phyloP scores from a whole-genome alignment of 2,888 invertebrate species.

The Tetrapedia diversipes region DNA sequence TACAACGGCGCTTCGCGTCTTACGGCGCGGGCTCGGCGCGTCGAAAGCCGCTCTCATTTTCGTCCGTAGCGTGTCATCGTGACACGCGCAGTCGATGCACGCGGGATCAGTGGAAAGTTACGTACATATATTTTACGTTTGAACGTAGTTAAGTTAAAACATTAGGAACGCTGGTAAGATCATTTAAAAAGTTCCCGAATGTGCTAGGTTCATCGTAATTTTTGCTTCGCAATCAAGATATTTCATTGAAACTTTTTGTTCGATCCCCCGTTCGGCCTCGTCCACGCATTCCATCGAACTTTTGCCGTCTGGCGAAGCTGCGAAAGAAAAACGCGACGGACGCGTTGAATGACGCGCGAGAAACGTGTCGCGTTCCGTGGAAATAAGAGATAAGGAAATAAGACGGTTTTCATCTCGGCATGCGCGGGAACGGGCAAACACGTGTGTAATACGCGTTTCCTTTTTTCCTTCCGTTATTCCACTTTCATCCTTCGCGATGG shows the following conservation, averaged over 20 bases:
- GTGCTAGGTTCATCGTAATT: no score
- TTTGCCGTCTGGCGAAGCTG: constrained; percentile 1
- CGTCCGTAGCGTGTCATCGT: no score
- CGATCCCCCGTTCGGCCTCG: background rate
- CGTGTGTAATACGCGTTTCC: constrained; percentile 62
- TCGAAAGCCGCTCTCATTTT: constrained; percentile 49
- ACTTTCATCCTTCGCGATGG: constrained; percentile 46
- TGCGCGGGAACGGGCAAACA: constrained; percentile 34
- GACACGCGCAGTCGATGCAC: constrained; percentile 37
- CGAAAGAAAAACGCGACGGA: background rate
- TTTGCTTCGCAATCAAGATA: background rate
- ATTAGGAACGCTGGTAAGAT: no score
- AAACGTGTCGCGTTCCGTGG: constrained; percentile 36
- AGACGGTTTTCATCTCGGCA: constrained; percentile 45
- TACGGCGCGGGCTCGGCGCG: constrained; percentile 23
- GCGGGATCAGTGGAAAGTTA: no score
- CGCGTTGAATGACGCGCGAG: constrained; percentile 31
- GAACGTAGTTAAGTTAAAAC: no score
- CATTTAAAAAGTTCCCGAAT: background rate
- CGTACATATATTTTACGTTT: no score
- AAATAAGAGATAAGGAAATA: constrained; percentile 52
- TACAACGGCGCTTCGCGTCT: constrained; percentile 56
- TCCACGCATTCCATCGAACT: background rate
- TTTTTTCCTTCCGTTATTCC: constrained; percentile 56
- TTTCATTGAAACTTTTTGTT: background rate